Evolutionary conservation across 2,888 invertebrate species (phyloP), one percentile per base, ranked within the genome.

Genomic region (Eumacrocentrus americanus): DNA sequence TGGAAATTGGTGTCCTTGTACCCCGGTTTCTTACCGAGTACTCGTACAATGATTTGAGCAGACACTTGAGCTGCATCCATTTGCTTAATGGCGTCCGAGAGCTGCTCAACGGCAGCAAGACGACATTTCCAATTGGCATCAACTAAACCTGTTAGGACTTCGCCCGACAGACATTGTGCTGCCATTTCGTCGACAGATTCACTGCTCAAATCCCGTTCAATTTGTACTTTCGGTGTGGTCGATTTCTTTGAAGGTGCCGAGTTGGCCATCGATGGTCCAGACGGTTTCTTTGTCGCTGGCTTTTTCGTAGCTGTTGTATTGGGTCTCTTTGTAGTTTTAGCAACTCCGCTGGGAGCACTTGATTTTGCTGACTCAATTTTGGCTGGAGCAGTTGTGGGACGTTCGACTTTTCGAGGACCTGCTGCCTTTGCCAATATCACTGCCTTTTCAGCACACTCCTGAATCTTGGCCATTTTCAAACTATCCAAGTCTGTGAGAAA

Each of bases 371-470:
- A 71, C 0, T 83, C 73, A 38, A 81, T 83, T 54, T 84, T 84
- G 0, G 84, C 78, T 0, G 86, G 83, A 0, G 84, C 83, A 0
- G 85, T 81, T 48, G 84, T 85, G 0, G 85, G 78, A 62, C 88
- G 85, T 0, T 81, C 79, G 11, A 85, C 84, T 71, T 90, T 91
- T 69, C 88, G 87, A 0, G 84, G 83, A 0, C 85, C 86, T 0
- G 87, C 80, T 11, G 88, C 81, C 81, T 92, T 92, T 2, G 91
- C 89, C 67, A 88, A 84, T 59, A 95, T 91, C 52, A 94, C 92
- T 34, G 95, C 95, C 81, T 96, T 97, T 52, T 98, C 96, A 70
- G 91, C 91, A 73, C 88, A 92, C 78, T 98, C 98, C 80, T 94
- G 95, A 47, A 98, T 91, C 83, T 97, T 98, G 46, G 89, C 87